Evolutionary conservation across 2,113 vertebrate genomes (phyloP).

Genomic region (Elgaria multicarinata): DNA sequence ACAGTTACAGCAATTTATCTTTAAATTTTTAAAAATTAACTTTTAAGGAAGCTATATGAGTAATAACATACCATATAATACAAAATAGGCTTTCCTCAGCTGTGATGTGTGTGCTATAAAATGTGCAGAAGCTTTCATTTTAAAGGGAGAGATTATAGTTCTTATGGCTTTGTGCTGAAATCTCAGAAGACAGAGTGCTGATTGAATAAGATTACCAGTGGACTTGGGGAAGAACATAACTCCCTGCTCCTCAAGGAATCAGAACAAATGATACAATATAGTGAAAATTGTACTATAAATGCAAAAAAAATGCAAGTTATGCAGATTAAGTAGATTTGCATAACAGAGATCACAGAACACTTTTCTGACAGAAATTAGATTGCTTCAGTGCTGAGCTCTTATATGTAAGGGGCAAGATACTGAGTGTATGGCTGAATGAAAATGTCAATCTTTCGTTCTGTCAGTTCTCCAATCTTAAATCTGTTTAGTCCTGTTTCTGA

Average conservation of each 20-base stretch:
- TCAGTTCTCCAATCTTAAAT: not conserved
- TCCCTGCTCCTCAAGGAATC: not conserved
- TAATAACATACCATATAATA: not conserved
- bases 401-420: not conserved
- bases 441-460: not conserved
- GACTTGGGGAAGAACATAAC: not conserved
- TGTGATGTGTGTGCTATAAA: not conserved
- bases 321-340: not conserved
- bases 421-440: not conserved
- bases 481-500: no score
- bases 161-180: not conserved
- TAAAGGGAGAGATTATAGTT: not conserved
- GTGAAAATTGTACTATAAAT: not conserved
- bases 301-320: not conserved
- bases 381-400: not conserved
- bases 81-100: not conserved
- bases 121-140: not conserved
- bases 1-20: not conserved
- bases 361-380: not conserved
- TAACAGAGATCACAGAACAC: not conserved
- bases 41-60: not conserved
- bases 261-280: not conserved
- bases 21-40: slow-evolving; percentile 14
- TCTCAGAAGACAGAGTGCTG: not conserved
- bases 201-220: not conserved